Percentiles rank a stretch among this genome's conserved stretches.
phyloP scores from a whole-genome alignment of 1,140 invertebrate species.

The Proales similis region DNA sequence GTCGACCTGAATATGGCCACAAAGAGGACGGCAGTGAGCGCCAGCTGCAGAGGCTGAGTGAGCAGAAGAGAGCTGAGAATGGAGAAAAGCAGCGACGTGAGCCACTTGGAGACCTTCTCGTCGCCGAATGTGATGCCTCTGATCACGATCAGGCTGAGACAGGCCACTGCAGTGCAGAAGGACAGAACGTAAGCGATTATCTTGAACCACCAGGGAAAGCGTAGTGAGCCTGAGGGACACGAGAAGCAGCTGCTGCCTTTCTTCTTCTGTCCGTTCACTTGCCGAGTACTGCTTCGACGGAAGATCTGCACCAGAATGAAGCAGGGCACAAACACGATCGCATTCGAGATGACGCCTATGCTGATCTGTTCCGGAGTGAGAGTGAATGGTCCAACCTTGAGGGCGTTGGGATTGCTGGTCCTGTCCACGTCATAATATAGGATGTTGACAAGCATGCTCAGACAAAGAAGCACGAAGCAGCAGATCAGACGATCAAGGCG shows the following conservation, averaged over 20 bases:
- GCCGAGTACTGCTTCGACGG: not conserved
- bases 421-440: slow-evolving; percentile 52
- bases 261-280: not conserved
- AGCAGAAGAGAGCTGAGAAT: slow-evolving; percentile 58
- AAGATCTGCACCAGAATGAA: slow-evolving; percentile 22
- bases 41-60: slow-evolving; percentile 58
- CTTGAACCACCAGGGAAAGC: slow-evolving; percentile 55
- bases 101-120: slow-evolving; percentile 58
- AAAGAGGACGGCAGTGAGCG: slow-evolving; percentile 55
- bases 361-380: slow-evolving; percentile 40
- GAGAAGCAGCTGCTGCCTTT: too few species aligned
- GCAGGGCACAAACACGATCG: slow-evolving; percentile 10
- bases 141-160: slow-evolving; percentile 56
- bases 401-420: slow-evolving; percentile 40
- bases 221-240: slow-evolving; percentile 40
- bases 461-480: slow-evolving; percentile 56
- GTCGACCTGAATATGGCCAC: slow-evolving; percentile 54
- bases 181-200: slow-evolving; percentile 56
- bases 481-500: slow-evolving; percentile 55
- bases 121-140: slow-evolving; percentile 59
- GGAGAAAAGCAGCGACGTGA: slow-evolving; percentile 57
- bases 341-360: slow-evolving; percentile 16
- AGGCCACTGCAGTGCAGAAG: slow-evolving; percentile 50
- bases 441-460: slow-evolving; percentile 55
- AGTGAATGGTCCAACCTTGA: slow-evolving; percentile 43